A percentile compares a stretch with the other conserved stretches of the same genome.
phyloP scores from a whole-genome alignment of 2,888 invertebrate species.

The Plebejus argus region DNA sequence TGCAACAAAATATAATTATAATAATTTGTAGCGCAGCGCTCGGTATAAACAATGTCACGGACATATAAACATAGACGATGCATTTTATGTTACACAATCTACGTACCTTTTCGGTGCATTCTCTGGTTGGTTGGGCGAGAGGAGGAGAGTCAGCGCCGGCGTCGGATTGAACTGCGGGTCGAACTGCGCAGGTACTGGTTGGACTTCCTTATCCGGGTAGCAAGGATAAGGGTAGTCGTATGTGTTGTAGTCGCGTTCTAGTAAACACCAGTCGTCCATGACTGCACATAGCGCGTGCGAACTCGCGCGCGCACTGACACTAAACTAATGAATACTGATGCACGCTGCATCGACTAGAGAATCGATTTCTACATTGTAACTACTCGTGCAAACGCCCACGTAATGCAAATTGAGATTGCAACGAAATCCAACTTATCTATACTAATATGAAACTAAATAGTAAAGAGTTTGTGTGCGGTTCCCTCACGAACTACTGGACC shows the following conservation, averaged over 20 bases:
- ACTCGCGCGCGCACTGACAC: conserved; percentile 65
- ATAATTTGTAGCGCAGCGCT: conserved; percentile 17
- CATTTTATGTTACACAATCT: conserved; percentile 1
- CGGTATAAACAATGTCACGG: conserved; percentile 36
- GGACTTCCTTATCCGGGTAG: conserved; percentile 44
- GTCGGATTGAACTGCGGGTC: conserved; percentile 41
- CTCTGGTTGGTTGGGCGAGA: conserved; percentile 40
- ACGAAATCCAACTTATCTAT: conserved; percentile 17
- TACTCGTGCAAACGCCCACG: conserved; percentile 12
- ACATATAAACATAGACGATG: background rate
- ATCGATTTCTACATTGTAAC: conserved; percentile 1
- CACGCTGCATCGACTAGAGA: conserved; percentile 6
- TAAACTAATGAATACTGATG: conserved; percentile 35
- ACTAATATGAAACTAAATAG: background rate
- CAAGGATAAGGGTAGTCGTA: conserved; percentile 48
- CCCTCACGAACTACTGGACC: background rate
- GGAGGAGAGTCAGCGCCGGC: conserved; percentile 42
- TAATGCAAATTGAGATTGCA: conserved; percentile 52
- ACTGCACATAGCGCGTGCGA: conserved; percentile 60
- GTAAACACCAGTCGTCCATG: conserved; percentile 40
- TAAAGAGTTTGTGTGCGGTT: background rate
- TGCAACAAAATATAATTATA: conserved; percentile 24
- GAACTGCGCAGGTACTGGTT: conserved; percentile 40
- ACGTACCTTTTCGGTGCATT: conserved; percentile 41
- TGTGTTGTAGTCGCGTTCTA: conserved; percentile 40